Evolutionary conservation across 1,140 invertebrate species (phyloP).

Genomic region (Chelonus insularis): DNA sequence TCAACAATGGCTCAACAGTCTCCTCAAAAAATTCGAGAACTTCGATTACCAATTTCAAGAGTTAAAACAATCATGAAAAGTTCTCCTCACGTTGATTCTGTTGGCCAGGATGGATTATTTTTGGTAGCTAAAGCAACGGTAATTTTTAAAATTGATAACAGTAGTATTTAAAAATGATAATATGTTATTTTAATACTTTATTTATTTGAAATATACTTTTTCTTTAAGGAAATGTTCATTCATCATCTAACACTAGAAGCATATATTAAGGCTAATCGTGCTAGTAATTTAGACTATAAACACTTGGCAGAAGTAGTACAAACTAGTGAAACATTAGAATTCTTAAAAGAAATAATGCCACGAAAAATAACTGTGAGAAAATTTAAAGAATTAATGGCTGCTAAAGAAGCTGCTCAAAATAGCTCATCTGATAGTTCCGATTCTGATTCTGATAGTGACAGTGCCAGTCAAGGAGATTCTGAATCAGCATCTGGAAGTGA

Average conservation of each 20-base stretch:
- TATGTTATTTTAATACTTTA: too few relatives aligned
- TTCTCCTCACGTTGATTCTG: constrained; percentile 77
- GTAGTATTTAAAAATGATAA: too few relatives aligned
- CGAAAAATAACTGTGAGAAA: constrained; percentile 70
- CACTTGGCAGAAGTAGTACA: constrained; percentile 71
- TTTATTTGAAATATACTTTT: constrained; percentile 16
- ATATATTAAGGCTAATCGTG: constrained; percentile 55
- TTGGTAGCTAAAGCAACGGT: constrained; percentile 76
- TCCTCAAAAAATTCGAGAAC: constrained; percentile 44
- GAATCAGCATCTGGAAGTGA: constrained; percentile 49
- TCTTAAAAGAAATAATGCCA: constrained; percentile 72
- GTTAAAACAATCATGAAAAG: constrained; percentile 87
- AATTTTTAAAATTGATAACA: too few relatives aligned
- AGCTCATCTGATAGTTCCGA: constrained; percentile 47
- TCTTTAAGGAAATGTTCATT: constrained; percentile 69
- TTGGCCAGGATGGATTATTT: constrained; percentile 74
- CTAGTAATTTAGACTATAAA: constrained; percentile 67
- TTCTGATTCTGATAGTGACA: constrained; percentile 41
- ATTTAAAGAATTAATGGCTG: constrained; percentile 69
- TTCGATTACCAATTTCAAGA: constrained; percentile 69
- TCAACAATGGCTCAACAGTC: constrained; percentile 47
- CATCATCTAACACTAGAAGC: constrained; percentile 67
- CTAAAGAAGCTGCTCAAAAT: constrained; percentile 52
- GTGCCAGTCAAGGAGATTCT: constrained; percentile 53
- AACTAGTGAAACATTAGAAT: constrained; percentile 67